Base-by-base conservation (phyloP, 2,113 vertebrate species). In the Marmota flaviventris region DNA sequence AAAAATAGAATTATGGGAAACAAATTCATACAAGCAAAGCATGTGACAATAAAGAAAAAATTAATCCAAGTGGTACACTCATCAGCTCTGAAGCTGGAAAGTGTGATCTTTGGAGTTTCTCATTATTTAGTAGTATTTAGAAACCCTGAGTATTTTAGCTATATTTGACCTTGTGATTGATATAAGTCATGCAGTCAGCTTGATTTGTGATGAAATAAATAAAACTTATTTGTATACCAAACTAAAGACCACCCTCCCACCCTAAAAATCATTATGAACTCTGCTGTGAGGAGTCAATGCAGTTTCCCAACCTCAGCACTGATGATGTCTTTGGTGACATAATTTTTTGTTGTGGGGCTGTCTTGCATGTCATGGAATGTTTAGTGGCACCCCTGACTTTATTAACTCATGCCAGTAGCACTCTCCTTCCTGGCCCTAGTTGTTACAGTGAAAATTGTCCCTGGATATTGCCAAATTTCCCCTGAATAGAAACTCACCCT, bases 211-310 rank as follows among this genome's bases (percentile, higher is more conserved):
- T 96, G 69, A 96, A 78, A 87, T 48, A 96, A 94, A 61, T 97
- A 95, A 97, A 97, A 98, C 42, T 95, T 98, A 90, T 95, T 98
- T 98, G 94, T 86, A 94, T 97, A 97, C 85, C 51, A 96, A 94
- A 65, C 39, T 82, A 72, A 69, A 83, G 95, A 91, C 97, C 81
- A 45, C 96, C 86, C 92, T 97, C 97, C 77, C 89, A 22, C 32
- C 12, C 14, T 97, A 89, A 79, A 96, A 97, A 85, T 94, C 92
- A 95, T 97, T 97, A 79, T 97, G 65, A 96, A 96, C 93, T 94
- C 94, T 97, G 45, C 67, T 92, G 94, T 73, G 95, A 97, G 89
- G 83, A 98, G 92, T 95, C 89, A n/a, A 17, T 53, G 51, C 70
- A 87, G 58, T 32, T 83, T 72, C 39, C 67, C 56, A 34, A 29